Evolutionary conservation across 2,888 invertebrate species (phyloP).

Genomic region (Pheosia gnoma): DNA sequence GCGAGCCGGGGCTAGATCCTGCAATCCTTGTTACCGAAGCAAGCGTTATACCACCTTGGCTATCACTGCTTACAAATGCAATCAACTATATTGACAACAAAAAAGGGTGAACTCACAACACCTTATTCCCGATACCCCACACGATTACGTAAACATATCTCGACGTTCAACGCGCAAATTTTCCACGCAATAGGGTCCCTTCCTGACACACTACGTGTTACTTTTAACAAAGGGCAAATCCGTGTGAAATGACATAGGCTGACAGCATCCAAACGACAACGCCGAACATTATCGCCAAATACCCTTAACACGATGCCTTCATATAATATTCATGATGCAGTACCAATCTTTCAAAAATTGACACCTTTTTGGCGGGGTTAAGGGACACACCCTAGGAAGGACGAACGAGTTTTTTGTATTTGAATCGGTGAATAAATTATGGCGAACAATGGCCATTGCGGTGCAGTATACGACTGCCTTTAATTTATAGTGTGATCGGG

Average conservation of each 20-base stretch:
- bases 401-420: slow-evolving; percentile 80
- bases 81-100: background rate
- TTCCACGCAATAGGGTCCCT: slow-evolving; percentile 60
- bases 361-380: slow-evolving; percentile 75
- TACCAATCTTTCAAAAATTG: slow-evolving; percentile 84
- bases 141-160: slow-evolving; percentile 47
- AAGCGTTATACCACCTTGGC: background rate
- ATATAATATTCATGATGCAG: slow-evolving; percentile 83
- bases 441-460: slow-evolving; percentile 58
- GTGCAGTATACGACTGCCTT: slow-evolving; percentile 52
- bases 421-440: slow-evolving; percentile 79
- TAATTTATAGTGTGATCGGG: slow-evolving; percentile 56
- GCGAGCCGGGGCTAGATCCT: no score
- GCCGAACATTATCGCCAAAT: slow-evolving; percentile 81
- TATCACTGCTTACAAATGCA: background rate
- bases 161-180: slow-evolving; percentile 58
- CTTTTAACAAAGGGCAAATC: slow-evolving; percentile 82
- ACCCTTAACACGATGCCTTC: slow-evolving; percentile 82
- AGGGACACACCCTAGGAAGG: slow-evolving; percentile 48
- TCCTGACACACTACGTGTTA: slow-evolving; percentile 77
- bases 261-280: slow-evolving; percentile 74
- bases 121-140: slow-evolving; percentile 12
- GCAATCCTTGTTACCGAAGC: no score
- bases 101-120: background rate
- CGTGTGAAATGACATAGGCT: slow-evolving; percentile 82